These are phyloP conservation scores for Euleptes europaea DNA, from an alignment of 2,113 vertebrate genomes.

Conservation along the genomic window DNA sequence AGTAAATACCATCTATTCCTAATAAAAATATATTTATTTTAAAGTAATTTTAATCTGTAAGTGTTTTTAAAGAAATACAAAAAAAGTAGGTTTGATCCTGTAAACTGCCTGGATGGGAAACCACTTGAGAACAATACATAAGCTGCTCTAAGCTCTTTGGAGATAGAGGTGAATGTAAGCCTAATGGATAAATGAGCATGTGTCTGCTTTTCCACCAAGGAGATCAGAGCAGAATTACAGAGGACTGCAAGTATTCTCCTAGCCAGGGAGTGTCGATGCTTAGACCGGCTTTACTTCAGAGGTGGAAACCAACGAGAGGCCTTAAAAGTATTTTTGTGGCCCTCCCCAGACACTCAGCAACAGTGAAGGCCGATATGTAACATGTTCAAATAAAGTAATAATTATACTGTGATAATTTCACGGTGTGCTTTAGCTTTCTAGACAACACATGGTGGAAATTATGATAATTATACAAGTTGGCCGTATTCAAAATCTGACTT, in stretches of 20 bases:
- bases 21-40: too few relatives aligned
- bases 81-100: neutral
- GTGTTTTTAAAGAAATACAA: too few relatives aligned
- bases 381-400: neutral
- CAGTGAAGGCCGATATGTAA: neutral
- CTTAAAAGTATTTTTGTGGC: neutral
- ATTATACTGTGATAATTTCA: conserved; percentile 38
- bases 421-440: conserved; percentile 33
- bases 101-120: neutral
- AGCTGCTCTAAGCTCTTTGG: neutral
- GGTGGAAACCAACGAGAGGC: neutral
- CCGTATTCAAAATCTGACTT: conserved; percentile 53
- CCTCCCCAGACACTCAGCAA: neutral
- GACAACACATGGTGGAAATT: conserved; percentile 53
- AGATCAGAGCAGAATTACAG: neutral
- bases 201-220: neutral
- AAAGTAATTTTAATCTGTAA: too few relatives aligned
- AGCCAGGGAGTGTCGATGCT: neutral
- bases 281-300: neutral
- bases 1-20: too few relatives aligned
- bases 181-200: neutral
- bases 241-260: too few relatives aligned
- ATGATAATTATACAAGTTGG: conserved; percentile 56
- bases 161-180: neutral
- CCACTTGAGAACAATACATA: neutral